Evolutionary conservation across 2,113 vertebrate species (phyloP).

Genomic region (Eulemur macaco): DNA sequence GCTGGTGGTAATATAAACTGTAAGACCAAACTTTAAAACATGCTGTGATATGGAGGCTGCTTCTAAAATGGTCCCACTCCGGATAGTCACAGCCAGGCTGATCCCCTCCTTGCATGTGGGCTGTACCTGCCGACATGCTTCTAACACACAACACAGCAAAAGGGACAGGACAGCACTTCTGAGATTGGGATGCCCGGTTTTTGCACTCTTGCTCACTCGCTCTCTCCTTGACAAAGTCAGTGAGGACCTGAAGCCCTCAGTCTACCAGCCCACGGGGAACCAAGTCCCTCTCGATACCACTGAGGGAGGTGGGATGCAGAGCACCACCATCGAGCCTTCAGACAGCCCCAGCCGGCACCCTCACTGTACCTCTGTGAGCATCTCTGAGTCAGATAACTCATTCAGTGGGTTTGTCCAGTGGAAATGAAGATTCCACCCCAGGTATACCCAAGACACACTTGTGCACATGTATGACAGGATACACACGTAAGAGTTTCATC

Average conservation of each 20-base stretch:
- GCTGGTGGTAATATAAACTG: neutral
- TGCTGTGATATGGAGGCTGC: too few relatives aligned
- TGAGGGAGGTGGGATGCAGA: neutral
- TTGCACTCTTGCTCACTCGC: neutral
- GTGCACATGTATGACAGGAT: neutral
- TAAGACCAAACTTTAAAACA: neutral
- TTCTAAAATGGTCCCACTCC: neutral
- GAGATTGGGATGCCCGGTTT: neutral
- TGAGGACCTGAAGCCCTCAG: neutral
- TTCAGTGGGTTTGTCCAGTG: neutral
- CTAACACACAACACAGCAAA: neutral
- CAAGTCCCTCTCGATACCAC: neutral
- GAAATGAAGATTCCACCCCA: neutral
- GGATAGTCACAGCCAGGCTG: too few relatives aligned
- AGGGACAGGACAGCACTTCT: neutral
- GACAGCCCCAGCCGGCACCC: neutral
- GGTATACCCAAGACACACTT: neutral
- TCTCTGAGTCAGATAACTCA: neutral
- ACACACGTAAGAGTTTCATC: accelerated
- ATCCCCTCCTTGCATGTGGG: too few relatives aligned
- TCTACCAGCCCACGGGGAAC: neutral
- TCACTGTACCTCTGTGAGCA: neutral
- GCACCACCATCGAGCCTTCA: accelerated
- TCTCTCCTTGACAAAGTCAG: neutral
- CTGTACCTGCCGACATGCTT: neutral